Base-by-base conservation (phyloP, 2,797 vertebrate genomes). In the Chloroceryle inda region DNA sequence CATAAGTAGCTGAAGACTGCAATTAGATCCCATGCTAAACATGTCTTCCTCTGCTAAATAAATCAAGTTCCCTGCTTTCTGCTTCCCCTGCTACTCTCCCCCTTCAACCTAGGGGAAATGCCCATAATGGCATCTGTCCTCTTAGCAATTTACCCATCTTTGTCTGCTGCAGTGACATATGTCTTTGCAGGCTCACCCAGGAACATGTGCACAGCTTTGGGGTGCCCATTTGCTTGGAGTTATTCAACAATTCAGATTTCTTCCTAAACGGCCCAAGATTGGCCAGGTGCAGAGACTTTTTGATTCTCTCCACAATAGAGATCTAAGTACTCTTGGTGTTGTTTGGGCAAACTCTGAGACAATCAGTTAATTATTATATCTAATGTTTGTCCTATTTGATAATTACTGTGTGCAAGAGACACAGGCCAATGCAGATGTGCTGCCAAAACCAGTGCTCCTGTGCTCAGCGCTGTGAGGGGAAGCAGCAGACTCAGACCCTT, bases 351-450 rank as follows among this genome's bases (percentile, higher is more conserved):
- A 82, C 63, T 18, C 33, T 33, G 31, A 73, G 80, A 31, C 63
- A 82, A 71, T 73, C 64, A 89, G 56, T 92, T 95, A 92, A 86
- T 89, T 79, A 78, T n/a, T 93, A 23, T 50, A 81, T 62, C 53
- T 78, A 61, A 67, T 77, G 61, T 74, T 94, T 91, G 74, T 72
- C 81, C 74, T 85, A 24, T 85, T 92, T 85, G 64, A 87, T 77
- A 91, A 91, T 74, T 93, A 55, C 63, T 61, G 20, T 61, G 40
- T 15, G 3, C 10, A 49, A 49, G 23, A 94, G 52, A 74, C 49
- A 61, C 21, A 33, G 13, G 29, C 13, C 49, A 76, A 47, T 16
- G 55, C 37, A 92, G 77, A 71, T 16, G 23, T 21, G 20, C 35
- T 0, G 0, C 47, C 1, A 3, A 83, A 93, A 78, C 55, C 58